These are phyloP conservation scores for Pachyuromys duprasi DNA, from an alignment of 2,797 vertebrate species.

Conservation along the genomic window DNA sequence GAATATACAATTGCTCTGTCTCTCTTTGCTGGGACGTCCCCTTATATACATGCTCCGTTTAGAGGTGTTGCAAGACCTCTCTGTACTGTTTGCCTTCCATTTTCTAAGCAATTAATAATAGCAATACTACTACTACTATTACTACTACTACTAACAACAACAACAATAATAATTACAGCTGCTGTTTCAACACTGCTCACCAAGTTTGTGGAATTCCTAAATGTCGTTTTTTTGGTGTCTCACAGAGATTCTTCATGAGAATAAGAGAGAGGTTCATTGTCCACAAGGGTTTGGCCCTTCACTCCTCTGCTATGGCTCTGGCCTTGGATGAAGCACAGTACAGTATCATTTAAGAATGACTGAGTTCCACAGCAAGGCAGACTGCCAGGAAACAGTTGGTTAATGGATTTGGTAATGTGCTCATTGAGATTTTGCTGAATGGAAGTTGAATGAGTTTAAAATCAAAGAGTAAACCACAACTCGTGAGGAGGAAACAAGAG, in stretches of 20 bases:
- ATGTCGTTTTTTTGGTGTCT: not conserved
- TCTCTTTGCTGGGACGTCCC: not conserved
- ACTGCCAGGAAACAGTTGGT: not conserved
- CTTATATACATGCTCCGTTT: not conserved
- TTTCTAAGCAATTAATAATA: not conserved
- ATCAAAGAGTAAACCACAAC: conserved; percentile 78
- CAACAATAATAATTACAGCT: not conserved
- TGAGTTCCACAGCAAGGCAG: not conserved
- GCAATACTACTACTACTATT: not conserved
- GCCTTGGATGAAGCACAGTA: not conserved
- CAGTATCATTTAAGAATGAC: not conserved
- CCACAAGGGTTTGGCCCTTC: not conserved
- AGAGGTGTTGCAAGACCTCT: not conserved
- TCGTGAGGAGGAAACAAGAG: conserved; percentile 62
- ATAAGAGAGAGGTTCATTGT: not conserved
- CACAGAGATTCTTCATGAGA: not conserved
- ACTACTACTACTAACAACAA: not conserved
- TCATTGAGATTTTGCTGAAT: conserved; percentile 60
- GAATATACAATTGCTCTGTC: too few species aligned
- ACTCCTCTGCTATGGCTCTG: not conserved
- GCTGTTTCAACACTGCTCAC: not conserved
- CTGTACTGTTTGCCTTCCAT: not conserved
- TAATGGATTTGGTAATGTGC: not conserved
- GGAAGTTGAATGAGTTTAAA: conserved; percentile 75
- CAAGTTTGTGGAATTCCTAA: not conserved